Base-by-base conservation (phyloP, 2,888 invertebrate genomes). In the Hemithea aestivaria region DNA sequence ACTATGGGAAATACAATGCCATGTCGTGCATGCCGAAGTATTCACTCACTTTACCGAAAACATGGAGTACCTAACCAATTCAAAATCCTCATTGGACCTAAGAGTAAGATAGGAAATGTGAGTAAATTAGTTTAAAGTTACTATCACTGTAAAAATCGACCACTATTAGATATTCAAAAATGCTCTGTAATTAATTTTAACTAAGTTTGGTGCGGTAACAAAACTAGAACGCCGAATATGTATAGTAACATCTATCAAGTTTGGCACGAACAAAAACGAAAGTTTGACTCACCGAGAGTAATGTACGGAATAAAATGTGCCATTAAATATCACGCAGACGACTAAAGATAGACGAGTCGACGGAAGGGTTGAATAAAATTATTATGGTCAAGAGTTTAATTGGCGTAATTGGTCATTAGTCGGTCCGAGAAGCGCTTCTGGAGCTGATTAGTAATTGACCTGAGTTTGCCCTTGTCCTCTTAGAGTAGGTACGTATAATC, bases 391-490 rank as follows among this genome's bases (percentile, higher is more conserved):
- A 72, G 67, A 77, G 74, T 77, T 40, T 75, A 79, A 81, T 68
- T 68, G 66, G 53, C 41, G 54, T 82, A 84, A 83, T 83, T 84
- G 80, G 66, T 72, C 62, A 82, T 82, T 79, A 79, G 67, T 53
- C 63, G 69, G 62, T 62, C 61, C 58, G 59, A 63, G 59, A 52
- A 59, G 60, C 66, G 72, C 60, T 71, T 60, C 72, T 71, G 67
- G 66, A 68, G 72, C 76, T 82, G 73, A 82, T 82, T 83, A 75
- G 63, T 67, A 82, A 78, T 84, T 84, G 83, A 84, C 81, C 77
- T 56, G 56, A 55, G 63, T 53, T 51, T 59, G 66, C 60, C 78
- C 78, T 77, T 74, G 73, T 43, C 53, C 43, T 33, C 25, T 20
- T 33, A 16, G 11, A 29, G 29, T 21, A 16, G 6, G 2, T 1